Evolutionary conservation across 2,888 invertebrate species (phyloP).

Genomic region (Laspeyria flexula): DNA sequence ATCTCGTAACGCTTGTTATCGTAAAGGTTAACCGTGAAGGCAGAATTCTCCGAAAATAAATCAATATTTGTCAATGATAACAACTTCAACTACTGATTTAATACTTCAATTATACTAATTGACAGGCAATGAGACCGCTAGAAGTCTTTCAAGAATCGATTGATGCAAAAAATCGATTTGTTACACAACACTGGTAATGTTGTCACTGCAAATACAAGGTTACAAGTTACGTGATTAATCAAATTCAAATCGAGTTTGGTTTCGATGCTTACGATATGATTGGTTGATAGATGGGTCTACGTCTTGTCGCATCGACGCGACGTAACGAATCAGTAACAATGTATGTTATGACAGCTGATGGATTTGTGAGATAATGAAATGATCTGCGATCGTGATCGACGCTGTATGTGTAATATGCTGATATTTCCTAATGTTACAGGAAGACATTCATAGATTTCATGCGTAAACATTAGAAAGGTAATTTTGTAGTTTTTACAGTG

Average conservation of each 20-base stretch:
- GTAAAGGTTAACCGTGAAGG: slow-evolving; percentile 37
- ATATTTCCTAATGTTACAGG: slow-evolving; percentile 6
- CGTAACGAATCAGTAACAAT: slow-evolving; percentile 49
- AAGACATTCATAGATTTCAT: neutral
- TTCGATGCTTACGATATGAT: slow-evolving; percentile 54
- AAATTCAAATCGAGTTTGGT: slow-evolving; percentile 51
- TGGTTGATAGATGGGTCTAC: slow-evolving; percentile 52
- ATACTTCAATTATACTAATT: slow-evolving; percentile 39
- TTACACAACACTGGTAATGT: slow-evolving; percentile 42
- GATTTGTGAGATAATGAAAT: slow-evolving; percentile 38
- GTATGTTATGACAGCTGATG: slow-evolving; percentile 43
- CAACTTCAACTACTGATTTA: slow-evolving; percentile 19
- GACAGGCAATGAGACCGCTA: slow-evolving; percentile 19
- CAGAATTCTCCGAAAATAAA: slow-evolving; percentile 29
- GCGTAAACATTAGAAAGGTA: neutral
- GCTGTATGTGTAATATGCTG: slow-evolving; percentile 16
- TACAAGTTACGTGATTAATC: slow-evolving; percentile 61
- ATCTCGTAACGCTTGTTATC: slow-evolving; percentile 25
- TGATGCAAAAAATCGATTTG: slow-evolving; percentile 39
- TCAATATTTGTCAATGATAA: slow-evolving; percentile 26
- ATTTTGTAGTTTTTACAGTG: too few relatives aligned
- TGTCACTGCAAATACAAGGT: slow-evolving; percentile 55
- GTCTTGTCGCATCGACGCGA: slow-evolving; percentile 41
- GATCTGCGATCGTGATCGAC: slow-evolving; percentile 29
- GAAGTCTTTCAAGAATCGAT: slow-evolving; percentile 24